Evolutionary conservation across 2,113 vertebrate species (phyloP).

Genomic region (Alouatta palliata): DNA sequence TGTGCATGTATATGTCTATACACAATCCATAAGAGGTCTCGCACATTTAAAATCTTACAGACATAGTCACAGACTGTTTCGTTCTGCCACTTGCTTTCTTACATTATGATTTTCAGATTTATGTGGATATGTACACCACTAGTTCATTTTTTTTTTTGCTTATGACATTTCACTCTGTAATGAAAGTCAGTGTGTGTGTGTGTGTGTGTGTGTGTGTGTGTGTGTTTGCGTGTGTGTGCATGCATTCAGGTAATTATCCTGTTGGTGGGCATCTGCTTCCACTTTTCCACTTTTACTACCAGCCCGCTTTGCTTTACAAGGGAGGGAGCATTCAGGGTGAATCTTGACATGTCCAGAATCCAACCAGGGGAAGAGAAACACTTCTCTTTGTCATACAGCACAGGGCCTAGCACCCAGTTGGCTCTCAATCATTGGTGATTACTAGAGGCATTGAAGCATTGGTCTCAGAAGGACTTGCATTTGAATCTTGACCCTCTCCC

Average conservation of each 20-base stretch:
- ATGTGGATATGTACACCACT: neutral
- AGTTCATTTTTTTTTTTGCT: neutral
- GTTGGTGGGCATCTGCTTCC: neutral
- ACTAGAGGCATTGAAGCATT: neutral
- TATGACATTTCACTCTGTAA: neutral
- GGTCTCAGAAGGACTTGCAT: neutral
- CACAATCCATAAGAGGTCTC: neutral
- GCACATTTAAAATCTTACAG: neutral
- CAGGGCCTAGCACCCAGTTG: neutral
- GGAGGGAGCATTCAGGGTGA: neutral
- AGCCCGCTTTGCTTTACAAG: neutral
- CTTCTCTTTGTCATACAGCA: neutral
- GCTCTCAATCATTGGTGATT: neutral
- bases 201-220: no score
- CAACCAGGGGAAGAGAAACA: neutral
- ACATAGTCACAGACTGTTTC: neutral
- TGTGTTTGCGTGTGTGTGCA: fast-evolving
- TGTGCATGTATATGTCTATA: fast-evolving
- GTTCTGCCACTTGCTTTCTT: neutral
- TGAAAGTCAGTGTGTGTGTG: neutral
- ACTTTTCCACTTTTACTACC: neutral
- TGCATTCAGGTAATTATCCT: neutral
- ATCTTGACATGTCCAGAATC: neutral
- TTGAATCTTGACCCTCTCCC: neutral
- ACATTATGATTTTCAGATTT: neutral